Evolutionary conservation across 2,113 vertebrate species (phyloP).

Genomic region (Albula goreensis): DNA sequence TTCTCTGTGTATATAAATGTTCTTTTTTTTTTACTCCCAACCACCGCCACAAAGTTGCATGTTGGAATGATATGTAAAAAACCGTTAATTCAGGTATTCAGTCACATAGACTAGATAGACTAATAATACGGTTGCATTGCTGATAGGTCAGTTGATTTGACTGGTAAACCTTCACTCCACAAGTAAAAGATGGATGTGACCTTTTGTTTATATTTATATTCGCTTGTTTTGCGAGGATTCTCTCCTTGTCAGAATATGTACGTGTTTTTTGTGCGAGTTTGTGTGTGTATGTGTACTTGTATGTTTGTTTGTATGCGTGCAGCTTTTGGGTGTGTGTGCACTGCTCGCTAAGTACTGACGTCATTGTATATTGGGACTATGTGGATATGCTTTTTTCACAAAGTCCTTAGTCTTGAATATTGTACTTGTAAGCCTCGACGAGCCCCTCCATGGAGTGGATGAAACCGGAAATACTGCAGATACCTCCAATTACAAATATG

Average conservation of each 20-base stretch:
- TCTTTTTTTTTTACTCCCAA: not conserved
- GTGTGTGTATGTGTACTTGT: not conserved
- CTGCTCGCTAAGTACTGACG: slow-evolving; percentile 29
- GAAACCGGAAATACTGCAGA: slow-evolving; percentile 98
- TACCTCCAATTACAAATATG: slow-evolving; percentile 98
- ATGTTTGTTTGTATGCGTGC: slow-evolving; percentile 21
- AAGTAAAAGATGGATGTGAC: slow-evolving; percentile 51
- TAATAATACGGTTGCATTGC: slow-evolving; percentile 28
- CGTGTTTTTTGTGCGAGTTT: not conserved
- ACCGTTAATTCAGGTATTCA: slow-evolving; percentile 41
- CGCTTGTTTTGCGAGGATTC: slow-evolving; percentile 37
- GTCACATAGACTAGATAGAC: not conserved
- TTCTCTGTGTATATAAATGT: not conserved
- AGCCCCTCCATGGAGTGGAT: slow-evolving; percentile 97
- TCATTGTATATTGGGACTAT: slow-evolving; percentile 57
- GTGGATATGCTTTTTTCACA: slow-evolving; percentile 55
- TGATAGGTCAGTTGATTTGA: slow-evolving; percentile 40
- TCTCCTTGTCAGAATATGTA: slow-evolving; percentile 20
- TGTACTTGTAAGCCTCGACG: slow-evolving; percentile 90
- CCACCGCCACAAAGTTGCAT: slow-evolving; percentile 18
- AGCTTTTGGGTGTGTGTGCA: slow-evolving; percentile 9
- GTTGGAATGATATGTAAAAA: slow-evolving; percentile 50
- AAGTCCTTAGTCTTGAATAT: slow-evolving; percentile 80
- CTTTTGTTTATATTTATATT: slow-evolving; percentile 58
- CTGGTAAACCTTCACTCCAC: slow-evolving; percentile 69